Evolutionary conservation across 1,140 invertebrate genomes (phyloP).

Genomic region (Batillaria attramentaria): DNA sequence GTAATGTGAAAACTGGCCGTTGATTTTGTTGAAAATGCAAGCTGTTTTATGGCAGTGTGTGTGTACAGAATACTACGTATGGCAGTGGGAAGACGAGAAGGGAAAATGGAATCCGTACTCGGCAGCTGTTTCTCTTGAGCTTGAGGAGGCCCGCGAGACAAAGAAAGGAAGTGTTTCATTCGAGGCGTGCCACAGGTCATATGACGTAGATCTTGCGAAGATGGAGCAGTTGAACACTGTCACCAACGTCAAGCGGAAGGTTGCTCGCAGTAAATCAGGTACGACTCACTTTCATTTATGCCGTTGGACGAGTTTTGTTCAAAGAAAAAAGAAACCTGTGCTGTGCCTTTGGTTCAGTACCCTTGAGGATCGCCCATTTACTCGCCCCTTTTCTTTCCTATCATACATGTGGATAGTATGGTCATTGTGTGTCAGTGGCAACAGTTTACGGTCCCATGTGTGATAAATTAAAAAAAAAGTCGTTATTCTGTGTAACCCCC

Average conservation of each 20-base stretch:
- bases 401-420: too few species aligned
- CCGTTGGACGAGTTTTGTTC: neutral
- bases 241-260: conserved; percentile 52
- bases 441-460: too few species aligned
- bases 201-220: conserved; percentile 53
- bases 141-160: conserved; percentile 51
- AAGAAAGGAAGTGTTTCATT: conserved; percentile 39
- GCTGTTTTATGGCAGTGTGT: too few species aligned
- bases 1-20: too few species aligned
- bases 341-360: neutral
- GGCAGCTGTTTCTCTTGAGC: conserved; percentile 34
- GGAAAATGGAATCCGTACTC: conserved; percentile 58
- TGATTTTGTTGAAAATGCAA: too few species aligned
- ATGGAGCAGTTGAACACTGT: conserved; percentile 59
- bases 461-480: too few species aligned
- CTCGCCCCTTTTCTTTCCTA: too few species aligned
- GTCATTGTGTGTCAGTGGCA: too few species aligned
- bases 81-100: conserved; percentile 66
- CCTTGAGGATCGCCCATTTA: neutral
- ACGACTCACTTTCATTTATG: too few species aligned
- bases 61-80: conserved; percentile 61
- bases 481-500: too few species aligned
- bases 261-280: conserved; percentile 57
- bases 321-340: neutral
- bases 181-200: conserved; percentile 40